Evolutionary conservation across 2,888 invertebrate species (phyloP).

Genomic region (Drosophila peninsularis): DNA sequence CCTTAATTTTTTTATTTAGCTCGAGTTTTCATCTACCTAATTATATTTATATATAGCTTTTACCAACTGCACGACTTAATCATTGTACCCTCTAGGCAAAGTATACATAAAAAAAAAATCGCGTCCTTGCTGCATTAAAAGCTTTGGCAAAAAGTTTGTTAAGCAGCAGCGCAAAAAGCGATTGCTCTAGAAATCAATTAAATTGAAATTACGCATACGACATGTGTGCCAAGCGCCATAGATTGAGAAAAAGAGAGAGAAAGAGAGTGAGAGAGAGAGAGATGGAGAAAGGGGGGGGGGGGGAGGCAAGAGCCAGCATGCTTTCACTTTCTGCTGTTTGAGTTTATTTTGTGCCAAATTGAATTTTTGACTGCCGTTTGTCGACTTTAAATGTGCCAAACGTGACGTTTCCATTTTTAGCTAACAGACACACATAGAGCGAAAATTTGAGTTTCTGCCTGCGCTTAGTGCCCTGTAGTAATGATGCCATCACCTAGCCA

Average conservation of each 20-base stretch:
- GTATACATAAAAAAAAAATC: neutral
- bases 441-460: neutral
- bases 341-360: slow-evolving; percentile 48
- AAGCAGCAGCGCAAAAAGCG: slow-evolving; percentile 36
- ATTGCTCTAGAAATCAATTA: slow-evolving; percentile 70
- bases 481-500: too few species aligned
- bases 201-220: slow-evolving; percentile 76
- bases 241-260: neutral
- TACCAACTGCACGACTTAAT: neutral
- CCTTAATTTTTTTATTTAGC: too few species aligned
- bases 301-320: neutral
- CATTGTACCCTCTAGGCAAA: neutral
- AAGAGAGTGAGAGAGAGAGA: neutral
- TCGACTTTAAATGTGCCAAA: slow-evolving; percentile 53
- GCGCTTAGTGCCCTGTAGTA: slow-evolving; percentile 2
- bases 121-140: slow-evolving; percentile 57
- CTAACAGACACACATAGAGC: neutral
- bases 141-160: slow-evolving; percentile 63
- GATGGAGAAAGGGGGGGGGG: neutral
- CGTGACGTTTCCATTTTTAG: slow-evolving; percentile 50
- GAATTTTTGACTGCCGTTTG: slow-evolving; percentile 36
- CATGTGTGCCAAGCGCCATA: slow-evolving; percentile 58
- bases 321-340: slow-evolving; percentile 49
- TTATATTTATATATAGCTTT: neutral
- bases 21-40: too few species aligned